Evolutionary conservation across 2,888 invertebrate species (phyloP), one percentile per base, ranked within the genome.

Genomic region (Drosophila phalerata): DNA sequence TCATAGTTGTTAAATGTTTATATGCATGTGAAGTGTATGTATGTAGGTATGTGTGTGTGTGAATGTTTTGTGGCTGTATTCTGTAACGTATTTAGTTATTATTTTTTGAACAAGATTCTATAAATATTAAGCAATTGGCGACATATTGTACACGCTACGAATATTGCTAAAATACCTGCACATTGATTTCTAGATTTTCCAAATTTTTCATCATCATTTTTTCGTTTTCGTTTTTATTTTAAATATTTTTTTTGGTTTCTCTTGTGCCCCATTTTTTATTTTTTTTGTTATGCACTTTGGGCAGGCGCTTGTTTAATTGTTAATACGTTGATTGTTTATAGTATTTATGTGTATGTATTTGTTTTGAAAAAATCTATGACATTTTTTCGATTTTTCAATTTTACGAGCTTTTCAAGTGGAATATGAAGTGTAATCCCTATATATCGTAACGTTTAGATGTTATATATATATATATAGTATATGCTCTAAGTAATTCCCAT

Each of bases 151-250:
- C 84, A 84, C 75, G 84, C 84, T 84, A 85, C 82, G 65, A 79
- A 82, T 82, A 87, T 82, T 79, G 82, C 87, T 85, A 85, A 87
- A 87, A 87, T 85, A 85, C 82, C 85, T 87, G 85, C 72, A 78
- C 64, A 68, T 45, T 67, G 13, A 66, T 68, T 70, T 53, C 28
- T 22, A n/a, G 40, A 47, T 66, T 48, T 64, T 48, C 51, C 58
- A 22, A 15, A n/a, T 70, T 11, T 11, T 30, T 43, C 0, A 4
- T 42, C 8, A 15, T 45, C 5, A 22, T 9, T 30, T 47, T 45
- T 75, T 67, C 19, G 19, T 19, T 19, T 19, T 19, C 3, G 3
- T 19, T 19, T 22, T 77, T 69, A 66, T 64, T 53, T 63, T 51
- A 47, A 64, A 38, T 34, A 61, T 61, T 68, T 60, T 68, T 60